Evolutionary conservation across 2,797 vertebrate species (phyloP).

Genomic region (Salmo trutta): DNA sequence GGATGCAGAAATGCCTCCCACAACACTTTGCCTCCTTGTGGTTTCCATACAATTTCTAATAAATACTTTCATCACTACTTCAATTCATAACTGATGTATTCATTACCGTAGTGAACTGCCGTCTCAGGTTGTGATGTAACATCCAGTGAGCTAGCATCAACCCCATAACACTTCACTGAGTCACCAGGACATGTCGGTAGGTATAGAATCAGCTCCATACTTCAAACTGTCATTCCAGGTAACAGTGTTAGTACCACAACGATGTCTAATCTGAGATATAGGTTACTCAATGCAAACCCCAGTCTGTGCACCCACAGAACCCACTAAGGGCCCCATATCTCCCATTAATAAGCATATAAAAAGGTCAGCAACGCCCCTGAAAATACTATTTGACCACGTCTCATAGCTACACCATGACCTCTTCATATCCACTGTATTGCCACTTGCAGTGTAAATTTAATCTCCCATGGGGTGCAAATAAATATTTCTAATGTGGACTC

Average conservation of each 20-base stretch:
- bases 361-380: slow-evolving; percentile 24
- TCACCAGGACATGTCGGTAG: not conserved
- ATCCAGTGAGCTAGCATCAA: not conserved
- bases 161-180: not conserved
- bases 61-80: not conserved
- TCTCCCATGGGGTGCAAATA: too few species aligned
- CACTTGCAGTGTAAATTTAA: too few species aligned
- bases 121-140: not conserved
- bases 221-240: not conserved
- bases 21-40: not conserved
- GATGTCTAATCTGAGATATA: not conserved
- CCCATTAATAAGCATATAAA: slow-evolving; percentile 24
- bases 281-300: not conserved
- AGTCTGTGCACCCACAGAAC: not conserved
- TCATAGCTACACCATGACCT: slow-evolving; percentile 3
- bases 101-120: not conserved
- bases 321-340: slow-evolving; percentile 9
- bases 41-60: not conserved
- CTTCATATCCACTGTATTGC: not conserved
- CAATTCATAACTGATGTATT: not conserved
- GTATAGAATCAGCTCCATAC: not conserved
- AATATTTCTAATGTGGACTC: too few species aligned
- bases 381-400: slow-evolving; percentile 8
- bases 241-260: not conserved
- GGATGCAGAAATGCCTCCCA: not conserved